Conservation (phyloP, 1,140 invertebrate genomes). For the Palaemon carinicauda region DNA sequence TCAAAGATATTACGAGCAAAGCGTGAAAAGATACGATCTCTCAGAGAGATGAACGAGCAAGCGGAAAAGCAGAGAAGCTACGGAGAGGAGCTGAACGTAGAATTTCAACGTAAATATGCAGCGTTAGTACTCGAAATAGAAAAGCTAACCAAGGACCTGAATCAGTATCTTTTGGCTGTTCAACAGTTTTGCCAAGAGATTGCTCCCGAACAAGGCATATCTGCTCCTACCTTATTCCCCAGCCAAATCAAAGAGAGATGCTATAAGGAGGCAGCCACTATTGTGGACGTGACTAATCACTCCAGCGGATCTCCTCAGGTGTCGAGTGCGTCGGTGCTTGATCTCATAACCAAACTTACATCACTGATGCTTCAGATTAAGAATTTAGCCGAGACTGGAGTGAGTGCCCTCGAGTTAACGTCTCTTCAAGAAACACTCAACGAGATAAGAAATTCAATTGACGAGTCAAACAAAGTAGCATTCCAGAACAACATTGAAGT, state of each 20-base stretch:
- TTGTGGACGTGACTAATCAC: constrained; percentile 80
- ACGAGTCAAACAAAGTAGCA: constrained; percentile 78
- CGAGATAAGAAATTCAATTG: constrained; percentile 83
- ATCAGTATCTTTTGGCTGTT: constrained; percentile 84
- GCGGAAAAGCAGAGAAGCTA: constrained; percentile 87
- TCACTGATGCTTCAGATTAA: constrained; percentile 93
- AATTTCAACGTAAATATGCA: constrained; percentile 92
- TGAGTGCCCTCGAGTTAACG: constrained; percentile 90
- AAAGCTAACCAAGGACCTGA: constrained; percentile 87
- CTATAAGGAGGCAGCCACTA: constrained; percentile 80
- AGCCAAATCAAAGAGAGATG: constrained; percentile 87
- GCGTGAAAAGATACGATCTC: constrained; percentile 79
- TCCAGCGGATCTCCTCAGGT: constrained; percentile 68
- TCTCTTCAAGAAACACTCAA: constrained; percentile 91
- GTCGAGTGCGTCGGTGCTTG: constrained; percentile 72
- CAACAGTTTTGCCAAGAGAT: constrained; percentile 86
- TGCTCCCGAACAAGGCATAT: constrained; percentile 80
- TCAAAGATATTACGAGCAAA: constrained; percentile 88
- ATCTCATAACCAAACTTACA: constrained; percentile 86
- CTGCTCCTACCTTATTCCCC: constrained; percentile 87
- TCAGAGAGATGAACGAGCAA: constrained; percentile 89
- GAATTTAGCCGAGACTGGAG: constrained; percentile 87
- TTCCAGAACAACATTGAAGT: constrained; percentile 93
- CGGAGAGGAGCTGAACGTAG: constrained; percentile 77
- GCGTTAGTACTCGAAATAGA: constrained; percentile 89